Percentiles rank a stretch among this genome's conserved stretches.
These are phyloP conservation scores for Matsumyia berberina DNA, from an alignment of 2,888 invertebrate species.

Conservation along the genomic window DNA sequence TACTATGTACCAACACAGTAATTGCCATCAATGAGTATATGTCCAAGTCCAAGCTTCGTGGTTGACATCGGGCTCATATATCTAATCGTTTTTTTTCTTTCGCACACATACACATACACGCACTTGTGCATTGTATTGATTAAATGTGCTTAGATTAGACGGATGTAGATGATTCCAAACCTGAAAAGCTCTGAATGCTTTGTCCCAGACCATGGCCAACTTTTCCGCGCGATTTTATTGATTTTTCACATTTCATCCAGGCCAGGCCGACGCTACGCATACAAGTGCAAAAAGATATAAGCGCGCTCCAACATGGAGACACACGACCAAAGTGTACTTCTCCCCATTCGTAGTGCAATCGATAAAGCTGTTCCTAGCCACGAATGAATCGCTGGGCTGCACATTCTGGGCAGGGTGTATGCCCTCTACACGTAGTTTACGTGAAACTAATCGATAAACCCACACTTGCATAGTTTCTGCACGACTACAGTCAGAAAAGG, in stretches of 20 bases:
- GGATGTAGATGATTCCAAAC: slow-evolving; percentile 46
- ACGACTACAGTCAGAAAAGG: slow-evolving; percentile 11
- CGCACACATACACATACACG: background rate
- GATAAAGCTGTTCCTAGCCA: slow-evolving; percentile 55
- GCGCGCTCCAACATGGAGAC: slow-evolving; percentile 11
- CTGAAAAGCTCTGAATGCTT: slow-evolving; percentile 58
- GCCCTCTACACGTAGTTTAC: slow-evolving; percentile 55
- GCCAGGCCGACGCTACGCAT: slow-evolving; percentile 68
- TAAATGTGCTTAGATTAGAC: slow-evolving; percentile 25
- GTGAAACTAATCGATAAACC: slow-evolving; percentile 63
- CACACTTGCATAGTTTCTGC: slow-evolving; percentile 26
- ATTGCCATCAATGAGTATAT: slow-evolving; percentile 53
- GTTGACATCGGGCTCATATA: slow-evolving; percentile 2
- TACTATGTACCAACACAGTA: slow-evolving; percentile 35
- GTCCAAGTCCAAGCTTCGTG: slow-evolving; percentile 17
- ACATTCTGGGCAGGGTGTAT: slow-evolving; percentile 69
- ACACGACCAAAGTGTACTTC: slow-evolving; percentile 3
- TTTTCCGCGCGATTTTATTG: slow-evolving; percentile 76
- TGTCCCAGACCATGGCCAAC: slow-evolving; percentile 82
- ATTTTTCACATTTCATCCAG: slow-evolving; percentile 60
- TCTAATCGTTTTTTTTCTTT: too few relatives aligned
- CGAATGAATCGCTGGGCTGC: slow-evolving; percentile 30
- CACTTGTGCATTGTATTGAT: slow-evolving; percentile 41
- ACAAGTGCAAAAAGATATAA: slow-evolving; percentile 41
- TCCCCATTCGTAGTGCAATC: slow-evolving; percentile 28